Base-by-base conservation (phyloP, 2,797 vertebrate genomes). In the Hippoglossus hippoglossus region DNA sequence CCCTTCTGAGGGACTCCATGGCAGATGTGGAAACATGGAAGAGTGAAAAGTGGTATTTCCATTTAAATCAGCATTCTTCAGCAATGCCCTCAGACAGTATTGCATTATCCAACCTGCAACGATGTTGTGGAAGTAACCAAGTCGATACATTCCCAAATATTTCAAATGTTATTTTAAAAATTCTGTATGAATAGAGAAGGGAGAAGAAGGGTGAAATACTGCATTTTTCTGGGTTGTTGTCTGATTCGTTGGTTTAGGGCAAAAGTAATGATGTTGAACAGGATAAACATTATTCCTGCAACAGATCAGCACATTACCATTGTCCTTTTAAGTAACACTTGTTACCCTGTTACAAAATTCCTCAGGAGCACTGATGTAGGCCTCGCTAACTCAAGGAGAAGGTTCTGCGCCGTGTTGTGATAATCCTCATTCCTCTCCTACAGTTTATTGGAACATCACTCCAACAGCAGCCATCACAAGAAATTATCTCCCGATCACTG, bases 401-500 rank as follows among this genome's bases (percentile, higher is more conserved):
- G 61, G 15, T 44, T 67, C 28, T 71, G 51, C 0, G 13, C 6
- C n/a, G 10, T 73, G 75, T 72, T 68, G 28, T 50, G 67, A 71
- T 78, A 75, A 81, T 82, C 73, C 53, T 76, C 62, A 81, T 81
- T 82, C 73, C 76, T 77, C 31, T 57, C 44, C 66, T 57, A 26
- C 63, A 58, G 65, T 87, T 83, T 88, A 59, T 75, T 82, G 71
- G 79, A 76, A 75, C 54, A 55, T 71, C 67, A 47, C n/a, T 58
- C 67, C 65, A 72, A 68, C 68, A 76, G 76, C 68, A 82, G 52
- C 91, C 73, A 84, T 93, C 90, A 88, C 83, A 91, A 85, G 24
- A 51, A 67, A 89, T 91, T 90, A 90, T 74, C 81, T 79, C 79
- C 81, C 22, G 25, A 77, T 87, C 87, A 75, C 63, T 88, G 86